A percentile compares a stretch with the other conserved stretches of the same genome.
phyloP scores from a whole-genome alignment of 2,888 invertebrate species.

The Eupithecia inturbata region DNA sequence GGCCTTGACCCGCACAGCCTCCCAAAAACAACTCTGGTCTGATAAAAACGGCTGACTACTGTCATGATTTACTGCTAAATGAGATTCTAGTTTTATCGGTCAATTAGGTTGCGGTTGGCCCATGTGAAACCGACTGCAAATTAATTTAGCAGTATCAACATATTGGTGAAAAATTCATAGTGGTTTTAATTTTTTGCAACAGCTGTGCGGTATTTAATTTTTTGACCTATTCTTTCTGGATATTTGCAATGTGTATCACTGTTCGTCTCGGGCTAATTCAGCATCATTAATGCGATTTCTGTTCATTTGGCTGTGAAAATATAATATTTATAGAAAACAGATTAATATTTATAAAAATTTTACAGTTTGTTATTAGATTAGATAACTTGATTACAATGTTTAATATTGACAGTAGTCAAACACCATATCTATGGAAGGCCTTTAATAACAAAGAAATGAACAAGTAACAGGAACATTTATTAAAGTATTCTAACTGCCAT shows the following conservation, averaged over 20 bases:
- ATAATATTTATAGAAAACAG: neutral
- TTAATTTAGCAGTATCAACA: conserved; percentile 34
- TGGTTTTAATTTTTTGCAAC: neutral
- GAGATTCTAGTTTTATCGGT: conserved; percentile 52
- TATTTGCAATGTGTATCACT: neutral
- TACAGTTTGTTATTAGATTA: neutral
- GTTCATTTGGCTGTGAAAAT: neutral
- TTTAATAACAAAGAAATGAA: too few species aligned
- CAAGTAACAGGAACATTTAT: too few species aligned
- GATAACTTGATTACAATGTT: neutral
- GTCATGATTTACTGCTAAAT: conserved; percentile 57
- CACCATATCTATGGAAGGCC: neutral
- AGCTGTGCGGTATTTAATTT: neutral
- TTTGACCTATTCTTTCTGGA: neutral
- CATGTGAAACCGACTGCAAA: conserved; percentile 40
- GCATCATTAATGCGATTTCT: neutral
- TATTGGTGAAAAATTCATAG: conserved; percentile 13
- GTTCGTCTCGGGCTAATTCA: neutral
- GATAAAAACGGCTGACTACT: conserved; percentile 59
- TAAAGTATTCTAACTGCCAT: neutral
- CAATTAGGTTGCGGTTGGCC: conserved; percentile 43
- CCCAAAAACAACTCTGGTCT: conserved; percentile 62
- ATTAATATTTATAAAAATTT: neutral
- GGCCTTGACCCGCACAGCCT: conserved; percentile 55
- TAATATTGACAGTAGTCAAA: neutral